Percentiles rank a stretch among this genome's conserved stretches.
Conservation (phyloP, 2,888 invertebrate species). For the Marronus borbonicus region DNA sequence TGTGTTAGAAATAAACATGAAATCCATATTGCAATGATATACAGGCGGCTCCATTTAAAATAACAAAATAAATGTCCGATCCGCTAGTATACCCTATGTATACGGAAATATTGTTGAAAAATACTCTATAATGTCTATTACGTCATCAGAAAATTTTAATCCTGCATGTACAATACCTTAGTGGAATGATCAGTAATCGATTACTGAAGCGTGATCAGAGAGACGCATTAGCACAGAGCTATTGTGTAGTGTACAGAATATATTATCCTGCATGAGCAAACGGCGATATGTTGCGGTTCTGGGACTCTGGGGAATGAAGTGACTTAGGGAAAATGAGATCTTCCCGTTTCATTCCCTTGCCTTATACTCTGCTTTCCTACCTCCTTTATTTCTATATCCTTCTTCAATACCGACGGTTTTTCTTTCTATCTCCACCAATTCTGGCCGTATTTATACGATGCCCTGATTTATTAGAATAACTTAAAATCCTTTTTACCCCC, state of each 20-base stretch:
- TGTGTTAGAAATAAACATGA: too few relatives aligned
- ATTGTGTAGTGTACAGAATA: conserved; percentile 62
- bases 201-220: conserved; percentile 60
- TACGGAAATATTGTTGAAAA: too few relatives aligned
- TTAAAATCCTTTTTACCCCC: conserved; percentile 32
- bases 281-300: conserved; percentile 64
- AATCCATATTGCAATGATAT: too few relatives aligned
- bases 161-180: conserved; percentile 50
- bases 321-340: conserved; percentile 66
- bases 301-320: conserved; percentile 62
- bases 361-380: conserved; percentile 58
- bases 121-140: too few relatives aligned
- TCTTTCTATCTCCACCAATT: conserved; percentile 51
- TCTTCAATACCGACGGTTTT: conserved; percentile 57
- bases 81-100: too few relatives aligned
- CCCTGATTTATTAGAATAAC: conserved; percentile 50
- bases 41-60: too few relatives aligned
- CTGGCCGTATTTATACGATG: conserved; percentile 47
- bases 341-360: conserved; percentile 60
- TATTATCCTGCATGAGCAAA: conserved; percentile 64
- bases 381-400: conserved; percentile 61
- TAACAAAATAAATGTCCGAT: too few relatives aligned
- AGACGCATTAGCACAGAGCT: conserved; percentile 62
- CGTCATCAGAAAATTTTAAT: too few relatives aligned
- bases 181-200: conserved; percentile 58